phyloP scores from a whole-genome alignment of 1,140 invertebrate genomes.

The Helicoverpa armigera region DNA sequence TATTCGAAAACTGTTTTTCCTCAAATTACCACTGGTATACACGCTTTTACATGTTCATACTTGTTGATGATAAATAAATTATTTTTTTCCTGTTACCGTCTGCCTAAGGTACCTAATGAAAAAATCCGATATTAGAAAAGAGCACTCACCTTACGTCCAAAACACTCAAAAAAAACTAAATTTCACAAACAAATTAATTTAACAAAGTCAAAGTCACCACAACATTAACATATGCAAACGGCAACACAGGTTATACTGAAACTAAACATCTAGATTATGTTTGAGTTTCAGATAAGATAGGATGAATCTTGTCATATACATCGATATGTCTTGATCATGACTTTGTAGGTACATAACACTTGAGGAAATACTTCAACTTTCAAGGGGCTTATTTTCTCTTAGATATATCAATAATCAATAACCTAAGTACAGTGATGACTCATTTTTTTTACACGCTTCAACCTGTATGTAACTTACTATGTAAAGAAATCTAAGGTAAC shows the following conservation, averaged over 20 bases:
- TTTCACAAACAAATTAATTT: not conserved
- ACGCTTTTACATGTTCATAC: no score
- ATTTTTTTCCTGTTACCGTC: not conserved
- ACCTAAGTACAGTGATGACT: not conserved
- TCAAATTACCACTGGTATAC: no score
- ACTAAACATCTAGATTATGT: conserved; percentile 14
- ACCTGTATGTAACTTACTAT: no score
- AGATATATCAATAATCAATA: not conserved
- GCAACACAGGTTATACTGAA: not conserved
- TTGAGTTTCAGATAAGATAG: conserved; percentile 34
- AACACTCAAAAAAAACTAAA: not conserved
- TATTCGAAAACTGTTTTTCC: no score
- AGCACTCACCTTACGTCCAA: not conserved
- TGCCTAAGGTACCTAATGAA: not conserved
- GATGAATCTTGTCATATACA: conserved; percentile 22
- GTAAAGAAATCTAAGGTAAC: no score
- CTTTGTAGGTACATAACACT: not conserved
- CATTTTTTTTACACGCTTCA: no score
- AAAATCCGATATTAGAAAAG: not conserved
- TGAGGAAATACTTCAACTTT: not conserved
- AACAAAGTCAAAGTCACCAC: not conserved
- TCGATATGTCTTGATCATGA: conserved; percentile 1
- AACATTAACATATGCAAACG: conserved; percentile 10
- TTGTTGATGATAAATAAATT: no score
- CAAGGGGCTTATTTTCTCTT: not conserved